Evolutionary conservation across 1,140 invertebrate species (phyloP).

Genomic region (Cataglyphis hispanica): DNA sequence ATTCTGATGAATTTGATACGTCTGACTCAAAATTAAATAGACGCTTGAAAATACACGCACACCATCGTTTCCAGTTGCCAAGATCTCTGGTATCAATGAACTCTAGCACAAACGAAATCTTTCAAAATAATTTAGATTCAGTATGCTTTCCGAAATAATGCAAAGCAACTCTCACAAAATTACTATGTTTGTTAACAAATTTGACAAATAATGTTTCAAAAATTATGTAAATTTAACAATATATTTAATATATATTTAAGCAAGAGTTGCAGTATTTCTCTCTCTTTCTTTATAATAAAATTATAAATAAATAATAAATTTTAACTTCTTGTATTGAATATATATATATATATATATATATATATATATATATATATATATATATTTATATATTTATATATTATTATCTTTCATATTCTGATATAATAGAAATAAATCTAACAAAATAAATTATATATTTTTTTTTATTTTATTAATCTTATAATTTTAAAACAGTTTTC

Average conservation of each 20-base stretch:
- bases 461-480: background rate
- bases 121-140: constrained; percentile 10
- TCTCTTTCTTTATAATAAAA: background rate
- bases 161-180: background rate
- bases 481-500: background rate
- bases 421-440: too few relatives aligned
- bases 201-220: background rate
- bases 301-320: too few relatives aligned
- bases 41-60: background rate
- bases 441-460: too few relatives aligned
- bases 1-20: constrained; percentile 7
- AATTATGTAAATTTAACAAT: background rate
- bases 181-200: background rate
- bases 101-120: constrained; percentile 29
- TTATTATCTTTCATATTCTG: too few relatives aligned
- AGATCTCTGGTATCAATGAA: constrained; percentile 62
- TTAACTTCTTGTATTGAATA: too few relatives aligned
- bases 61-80: constrained; percentile 51
- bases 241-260: too few relatives aligned
- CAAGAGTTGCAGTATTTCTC: too few relatives aligned
- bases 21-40: constrained; percentile 34
- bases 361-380: too few relatives aligned
- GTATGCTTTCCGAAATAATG: background rate
- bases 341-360: too few relatives aligned
- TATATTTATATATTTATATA: too few relatives aligned